Evolutionary conservation across 2,113 vertebrate species (phyloP).

Genomic region (Anolis carolinensis): DNA sequence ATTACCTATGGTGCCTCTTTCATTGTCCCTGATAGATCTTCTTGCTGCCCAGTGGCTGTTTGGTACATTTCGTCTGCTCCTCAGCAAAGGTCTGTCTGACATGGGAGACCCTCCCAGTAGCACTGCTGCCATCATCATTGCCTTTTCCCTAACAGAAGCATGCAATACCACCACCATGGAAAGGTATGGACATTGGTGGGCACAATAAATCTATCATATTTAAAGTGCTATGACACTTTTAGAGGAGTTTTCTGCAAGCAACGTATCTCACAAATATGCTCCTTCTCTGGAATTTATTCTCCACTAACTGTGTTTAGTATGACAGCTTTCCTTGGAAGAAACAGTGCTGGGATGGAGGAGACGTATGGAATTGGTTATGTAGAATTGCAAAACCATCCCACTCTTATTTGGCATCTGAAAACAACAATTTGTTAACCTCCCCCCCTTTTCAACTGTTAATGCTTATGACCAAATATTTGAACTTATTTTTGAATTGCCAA

Average conservation of each 20-base stretch:
- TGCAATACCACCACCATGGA: too few species aligned
- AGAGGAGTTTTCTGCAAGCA: neutral
- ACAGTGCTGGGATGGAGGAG: neutral
- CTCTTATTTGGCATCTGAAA: neutral
- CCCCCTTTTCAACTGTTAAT: neutral
- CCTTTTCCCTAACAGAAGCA: too few species aligned
- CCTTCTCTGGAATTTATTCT: neutral
- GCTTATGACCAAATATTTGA: neutral
- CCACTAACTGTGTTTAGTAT: neutral
- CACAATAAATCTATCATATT: too few species aligned
- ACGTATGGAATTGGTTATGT: neutral
- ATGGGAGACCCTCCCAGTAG: too few species aligned
- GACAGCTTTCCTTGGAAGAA: neutral
- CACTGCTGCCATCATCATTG: too few species aligned
- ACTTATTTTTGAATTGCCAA: slow-evolving; percentile 1
- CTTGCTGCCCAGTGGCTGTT: too few species aligned
- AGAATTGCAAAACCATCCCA: neutral
- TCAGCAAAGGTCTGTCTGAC: too few species aligned
- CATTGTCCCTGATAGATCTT: too few species aligned
- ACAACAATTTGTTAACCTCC: neutral
- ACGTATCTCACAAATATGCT: neutral
- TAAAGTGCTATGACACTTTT: too few species aligned
- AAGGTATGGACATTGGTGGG: too few species aligned
- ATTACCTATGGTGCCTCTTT: too few species aligned
- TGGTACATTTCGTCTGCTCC: too few species aligned